Base-by-base conservation (phyloP, 2,113 vertebrate species). In the Mohoua ochrocephala region DNA sequence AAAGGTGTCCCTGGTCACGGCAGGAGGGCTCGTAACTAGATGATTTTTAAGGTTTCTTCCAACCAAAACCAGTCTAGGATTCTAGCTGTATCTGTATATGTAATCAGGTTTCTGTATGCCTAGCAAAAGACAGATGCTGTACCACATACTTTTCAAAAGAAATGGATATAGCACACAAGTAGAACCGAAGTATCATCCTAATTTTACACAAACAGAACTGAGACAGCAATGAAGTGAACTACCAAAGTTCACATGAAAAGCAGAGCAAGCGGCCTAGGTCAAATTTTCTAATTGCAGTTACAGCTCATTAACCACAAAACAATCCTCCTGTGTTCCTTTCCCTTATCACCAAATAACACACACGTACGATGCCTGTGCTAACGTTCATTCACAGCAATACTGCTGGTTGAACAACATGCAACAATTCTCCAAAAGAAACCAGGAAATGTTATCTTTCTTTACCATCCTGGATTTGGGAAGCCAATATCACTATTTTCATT, bases 361-460 rank as follows among this genome's bases (percentile, higher is more conserved):
- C 19, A 50, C 1, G 0, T 6, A 59, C 18, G 26, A 70, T 4
- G 24, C 44, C 35, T 13, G 12, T 1, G 2, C 35, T 17, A 76
- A 27, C 0, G 1, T 63, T 61, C 41, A 13, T 7, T 61, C 63
- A 23, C 84, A 73, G 61, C 6, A 75, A 52, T 3, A 47, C 9
- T 1, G 11, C n/a, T 23, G 15, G 15, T 31, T 8, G 8, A 84
- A 85, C 11, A 54, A 47, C 16, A 71, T 0, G 1, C 5, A 79
- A n/a, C 10, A 26, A 31, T 27, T 63, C 87, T 56, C 30, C 24
- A 31, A 64, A 24, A 67, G n/a, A 77, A 71, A 69, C 44, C 15
- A 69, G 49, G 41, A 68, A 74, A 61, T 16, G 44, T 37, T 61
- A 83, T 50, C 17, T 44, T 60, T 89, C 52, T 85, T 75, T 24